Percentiles rank a stretch among this genome's conserved stretches.
phyloP scores from a whole-genome alignment of 1,140 invertebrate genomes.

The Neodiprion virginianus region DNA sequence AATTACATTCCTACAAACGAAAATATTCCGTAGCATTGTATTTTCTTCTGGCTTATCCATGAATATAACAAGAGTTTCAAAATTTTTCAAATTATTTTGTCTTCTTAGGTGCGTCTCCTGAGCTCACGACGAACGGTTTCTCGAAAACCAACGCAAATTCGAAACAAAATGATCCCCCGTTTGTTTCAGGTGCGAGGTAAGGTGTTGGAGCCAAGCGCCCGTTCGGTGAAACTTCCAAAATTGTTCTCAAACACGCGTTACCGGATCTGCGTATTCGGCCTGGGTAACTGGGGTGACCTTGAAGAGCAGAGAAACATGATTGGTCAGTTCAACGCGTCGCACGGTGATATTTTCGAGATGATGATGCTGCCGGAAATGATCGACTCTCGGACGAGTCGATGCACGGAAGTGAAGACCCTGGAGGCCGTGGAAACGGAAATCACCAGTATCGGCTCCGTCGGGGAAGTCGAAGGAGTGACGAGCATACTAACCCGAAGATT shows the following conservation, averaged over 20 bases:
- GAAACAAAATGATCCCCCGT: neutral
- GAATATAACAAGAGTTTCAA: too few relatives aligned
- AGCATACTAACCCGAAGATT: constrained; percentile 73
- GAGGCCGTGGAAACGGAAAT: constrained; percentile 71
- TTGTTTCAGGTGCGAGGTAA: constrained; percentile 72
- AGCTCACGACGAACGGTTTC: too few relatives aligned
- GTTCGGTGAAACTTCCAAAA: constrained; percentile 75
- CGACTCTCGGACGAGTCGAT: constrained; percentile 76
- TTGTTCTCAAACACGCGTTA: constrained; percentile 81
- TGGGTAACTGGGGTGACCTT: constrained; percentile 70
- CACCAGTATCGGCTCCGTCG: constrained; percentile 63
- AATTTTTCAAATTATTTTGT: too few relatives aligned
- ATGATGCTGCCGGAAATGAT: constrained; percentile 61
- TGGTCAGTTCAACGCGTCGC: constrained; percentile 43
- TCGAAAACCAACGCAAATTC: too few relatives aligned
- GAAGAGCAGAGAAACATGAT: constrained; percentile 33
- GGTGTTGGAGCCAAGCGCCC: constrained; percentile 70
- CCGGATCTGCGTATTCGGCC: constrained; percentile 82
- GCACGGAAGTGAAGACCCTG: constrained; percentile 75
- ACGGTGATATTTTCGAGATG: constrained; percentile 42
- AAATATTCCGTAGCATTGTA: too few relatives aligned
- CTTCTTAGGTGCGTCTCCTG: too few relatives aligned
- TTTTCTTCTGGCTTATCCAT: too few relatives aligned
- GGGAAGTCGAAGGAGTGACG: constrained; percentile 69
- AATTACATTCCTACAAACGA: too few relatives aligned